A percentile compares a stretch with the other conserved stretches of the same genome.
Conservation (phyloP, 2,888 invertebrate species). For the Anthophora plumipes region DNA sequence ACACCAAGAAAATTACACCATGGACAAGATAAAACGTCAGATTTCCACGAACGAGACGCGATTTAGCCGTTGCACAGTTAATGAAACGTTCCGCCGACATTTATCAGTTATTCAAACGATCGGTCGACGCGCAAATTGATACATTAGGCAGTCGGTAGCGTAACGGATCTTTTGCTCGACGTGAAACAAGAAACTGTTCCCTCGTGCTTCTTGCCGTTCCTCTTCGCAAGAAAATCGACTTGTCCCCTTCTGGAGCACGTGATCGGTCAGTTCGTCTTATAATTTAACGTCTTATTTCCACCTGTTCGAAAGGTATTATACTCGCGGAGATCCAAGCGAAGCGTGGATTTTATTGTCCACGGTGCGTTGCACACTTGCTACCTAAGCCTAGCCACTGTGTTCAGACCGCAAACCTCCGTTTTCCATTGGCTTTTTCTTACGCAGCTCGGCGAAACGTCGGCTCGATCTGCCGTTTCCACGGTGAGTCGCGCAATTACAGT, state of each 20-base stretch:
- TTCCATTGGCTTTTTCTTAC: constrained; percentile 73
- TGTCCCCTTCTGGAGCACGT: constrained; percentile 50
- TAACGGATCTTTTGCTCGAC: constrained; percentile 62
- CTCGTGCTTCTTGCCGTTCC: constrained; percentile 1
- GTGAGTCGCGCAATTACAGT: constrained; percentile 77
- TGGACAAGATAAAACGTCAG: constrained; percentile 26
- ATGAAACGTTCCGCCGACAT: constrained; percentile 58
- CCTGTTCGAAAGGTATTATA: neutral
- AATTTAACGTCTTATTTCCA: constrained; percentile 62
- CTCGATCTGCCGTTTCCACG: constrained; percentile 75
- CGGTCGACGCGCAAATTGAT: constrained; percentile 69
- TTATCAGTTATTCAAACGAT: constrained; percentile 66
- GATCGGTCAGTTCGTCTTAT: constrained; percentile 31
- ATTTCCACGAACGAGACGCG: constrained; percentile 45
- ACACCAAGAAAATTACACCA: constrained; percentile 23
- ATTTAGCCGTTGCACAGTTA: constrained; percentile 29
- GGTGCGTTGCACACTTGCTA: constrained; percentile 50
- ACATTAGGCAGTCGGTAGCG: constrained; percentile 58
- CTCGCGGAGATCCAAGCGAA: neutral
- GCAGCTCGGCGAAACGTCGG: constrained; percentile 65
- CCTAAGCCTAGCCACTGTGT: constrained; percentile 7
- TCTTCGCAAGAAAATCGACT: constrained; percentile 57
- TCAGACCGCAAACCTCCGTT: constrained; percentile 72
- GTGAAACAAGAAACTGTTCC: constrained; percentile 14
- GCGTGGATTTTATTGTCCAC: constrained; percentile 37